Conservation (phyloP, 2,888 invertebrate species). For the Netelia virgata region DNA sequence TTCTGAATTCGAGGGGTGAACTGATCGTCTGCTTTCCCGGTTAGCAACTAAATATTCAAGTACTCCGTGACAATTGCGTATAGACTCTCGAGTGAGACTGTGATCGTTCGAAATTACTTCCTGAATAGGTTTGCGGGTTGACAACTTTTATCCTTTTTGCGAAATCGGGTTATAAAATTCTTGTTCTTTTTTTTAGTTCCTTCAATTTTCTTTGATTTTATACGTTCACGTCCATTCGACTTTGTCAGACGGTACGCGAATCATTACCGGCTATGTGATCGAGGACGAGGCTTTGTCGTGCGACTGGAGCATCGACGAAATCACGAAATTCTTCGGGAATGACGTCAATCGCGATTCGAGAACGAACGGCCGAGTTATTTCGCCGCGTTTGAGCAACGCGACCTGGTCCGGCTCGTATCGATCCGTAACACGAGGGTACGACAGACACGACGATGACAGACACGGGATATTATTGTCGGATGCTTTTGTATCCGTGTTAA, state of each 20-base stretch:
- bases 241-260: constrained; percentile 79
- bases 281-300: constrained; percentile 76
- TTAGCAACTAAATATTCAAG: constrained; percentile 62
- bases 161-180: too few relatives aligned
- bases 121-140: too few relatives aligned
- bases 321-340: constrained; percentile 71
- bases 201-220: background rate
- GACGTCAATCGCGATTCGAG: constrained; percentile 20
- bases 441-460: constrained; percentile 57
- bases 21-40: constrained; percentile 79
- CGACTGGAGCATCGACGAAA: constrained; percentile 80
- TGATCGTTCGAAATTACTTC: too few relatives aligned
- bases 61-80: background rate
- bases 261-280: constrained; percentile 75
- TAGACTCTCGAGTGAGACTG: background rate
- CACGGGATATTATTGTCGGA: constrained; percentile 73
- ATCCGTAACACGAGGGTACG: constrained; percentile 59
- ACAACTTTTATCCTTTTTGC: too few relatives aligned
- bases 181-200: background rate
- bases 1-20: constrained; percentile 78
- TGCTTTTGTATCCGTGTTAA: constrained; percentile 79
- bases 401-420: constrained; percentile 25
- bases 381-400: constrained; percentile 36
- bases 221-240: background rate
- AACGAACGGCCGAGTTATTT: constrained; percentile 36